Percentiles rank a stretch among this genome's conserved stretches.
These are phyloP conservation scores for Drosophila oshimai DNA, from an alignment of 1,140 invertebrate species.

Conservation along the genomic window DNA sequence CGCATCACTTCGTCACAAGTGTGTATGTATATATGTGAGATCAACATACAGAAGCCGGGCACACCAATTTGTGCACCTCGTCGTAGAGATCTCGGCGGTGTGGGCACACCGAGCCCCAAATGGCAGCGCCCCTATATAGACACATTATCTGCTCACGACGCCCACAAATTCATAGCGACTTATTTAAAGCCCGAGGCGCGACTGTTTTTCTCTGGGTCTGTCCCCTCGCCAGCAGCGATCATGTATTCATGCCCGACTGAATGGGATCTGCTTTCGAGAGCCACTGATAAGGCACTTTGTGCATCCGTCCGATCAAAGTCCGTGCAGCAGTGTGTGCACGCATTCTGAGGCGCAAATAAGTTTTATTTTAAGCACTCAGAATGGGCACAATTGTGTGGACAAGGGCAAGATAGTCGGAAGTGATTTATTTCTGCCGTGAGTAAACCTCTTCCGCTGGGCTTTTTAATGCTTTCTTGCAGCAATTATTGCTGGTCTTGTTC, in stretches of 20 bases:
- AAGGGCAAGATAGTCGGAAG: not conserved
- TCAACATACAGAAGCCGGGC: not conserved
- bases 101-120: not conserved
- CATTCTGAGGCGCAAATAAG: slow-evolving; percentile 13
- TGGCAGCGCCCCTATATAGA: slow-evolving; percentile 8
- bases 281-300: slow-evolving; percentile 14
- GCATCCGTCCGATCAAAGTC: slow-evolving; percentile 26
- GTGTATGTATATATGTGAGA: not conserved
- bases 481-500: no score
- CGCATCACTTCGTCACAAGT: not conserved
- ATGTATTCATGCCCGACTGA: slow-evolving; percentile 3
- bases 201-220: not conserved
- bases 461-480: no score
- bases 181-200: not conserved
- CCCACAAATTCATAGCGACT: slow-evolving; percentile 6
- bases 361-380: not conserved
- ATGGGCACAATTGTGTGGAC: not conserved
- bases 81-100: not conserved
- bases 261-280: slow-evolving; percentile 11
- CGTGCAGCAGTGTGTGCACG: slow-evolving; percentile 12
- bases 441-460: not conserved
- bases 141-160: slow-evolving; percentile 10
- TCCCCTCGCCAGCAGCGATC: not conserved
- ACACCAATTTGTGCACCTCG: not conserved
- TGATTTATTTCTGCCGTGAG: not conserved